phyloP scores from a whole-genome alignment of 2,113 vertebrate species.

The Cathartes aura region DNA sequence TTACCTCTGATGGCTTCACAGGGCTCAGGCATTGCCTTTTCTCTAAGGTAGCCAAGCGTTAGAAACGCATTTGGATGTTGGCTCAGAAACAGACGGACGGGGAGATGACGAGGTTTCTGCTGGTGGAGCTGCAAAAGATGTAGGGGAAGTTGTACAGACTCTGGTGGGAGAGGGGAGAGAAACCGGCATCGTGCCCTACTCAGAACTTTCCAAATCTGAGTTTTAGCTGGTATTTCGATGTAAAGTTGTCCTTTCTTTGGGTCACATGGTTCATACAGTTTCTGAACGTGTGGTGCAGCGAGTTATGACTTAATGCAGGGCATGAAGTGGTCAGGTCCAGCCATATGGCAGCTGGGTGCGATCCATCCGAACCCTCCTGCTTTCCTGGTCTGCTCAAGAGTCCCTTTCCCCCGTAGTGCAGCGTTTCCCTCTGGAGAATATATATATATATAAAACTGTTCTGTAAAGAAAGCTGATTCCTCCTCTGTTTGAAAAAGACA shows the following conservation, averaged over 20 bases:
- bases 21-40: not conserved
- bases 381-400: not conserved
- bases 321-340: not conserved
- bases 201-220: not conserved
- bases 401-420: not conserved
- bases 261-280: not conserved
- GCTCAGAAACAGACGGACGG: not conserved
- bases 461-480: constrained; percentile 49
- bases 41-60: not conserved
- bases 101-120: not conserved
- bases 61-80: not conserved
- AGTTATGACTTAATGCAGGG: not conserved
- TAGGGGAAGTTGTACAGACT: not conserved
- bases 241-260: not conserved
- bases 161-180: not conserved
- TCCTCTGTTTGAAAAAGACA: not conserved
- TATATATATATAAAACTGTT: not conserved
- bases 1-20: not conserved
- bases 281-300: not conserved
- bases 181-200: not conserved
- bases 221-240: not conserved
- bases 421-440: not conserved
- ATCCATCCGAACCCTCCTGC: not conserved
- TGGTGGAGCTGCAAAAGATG: not conserved
- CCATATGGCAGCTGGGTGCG: not conserved